Conservation (phyloP, 2,888 invertebrate genomes). For the Drosophila meridionalis region DNA sequence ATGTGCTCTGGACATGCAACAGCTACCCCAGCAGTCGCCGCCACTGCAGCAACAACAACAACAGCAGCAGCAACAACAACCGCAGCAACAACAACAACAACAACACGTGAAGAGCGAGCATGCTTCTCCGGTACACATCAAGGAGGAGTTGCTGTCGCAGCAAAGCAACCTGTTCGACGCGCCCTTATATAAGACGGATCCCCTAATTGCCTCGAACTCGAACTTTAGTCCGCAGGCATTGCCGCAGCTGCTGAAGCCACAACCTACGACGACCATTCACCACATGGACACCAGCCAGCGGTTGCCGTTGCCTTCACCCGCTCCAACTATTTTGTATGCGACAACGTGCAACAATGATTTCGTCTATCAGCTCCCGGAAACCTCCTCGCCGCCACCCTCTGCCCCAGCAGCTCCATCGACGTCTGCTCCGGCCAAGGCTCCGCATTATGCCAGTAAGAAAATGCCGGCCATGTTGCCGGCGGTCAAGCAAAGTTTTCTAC, state of each 20-base stretch:
- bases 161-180: slow-evolving; percentile 43
- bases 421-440: slow-evolving; percentile 31
- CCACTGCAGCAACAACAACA: slow-evolving; percentile 23
- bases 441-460: slow-evolving; percentile 67
- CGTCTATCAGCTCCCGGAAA: slow-evolving; percentile 71
- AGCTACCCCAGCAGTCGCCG: slow-evolving; percentile 24
- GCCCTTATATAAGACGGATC: slow-evolving; percentile 79
- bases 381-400: slow-evolving; percentile 40
- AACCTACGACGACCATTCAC: slow-evolving; percentile 69
- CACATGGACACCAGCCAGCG: slow-evolving; percentile 59
- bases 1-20: slow-evolving; percentile 57
- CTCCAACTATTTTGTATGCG: slow-evolving; percentile 62
- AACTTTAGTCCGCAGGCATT: slow-evolving; percentile 33
- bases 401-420: slow-evolving; percentile 23
- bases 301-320: slow-evolving; percentile 40
- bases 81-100: slow-evolving; percentile 27
- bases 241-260: slow-evolving; percentile 53
- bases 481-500: slow-evolving; percentile 86
- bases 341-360: slow-evolving; percentile 50
- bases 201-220: slow-evolving; percentile 78
- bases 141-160: slow-evolving; percentile 63
- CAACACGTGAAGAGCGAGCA: slow-evolving; percentile 65
- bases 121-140: slow-evolving; percentile 62
- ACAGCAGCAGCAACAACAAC: slow-evolving; percentile 17
- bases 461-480: slow-evolving; percentile 57